Conservation (phyloP, 2,797 vertebrate genomes). For the Dallia pectoralis region DNA sequence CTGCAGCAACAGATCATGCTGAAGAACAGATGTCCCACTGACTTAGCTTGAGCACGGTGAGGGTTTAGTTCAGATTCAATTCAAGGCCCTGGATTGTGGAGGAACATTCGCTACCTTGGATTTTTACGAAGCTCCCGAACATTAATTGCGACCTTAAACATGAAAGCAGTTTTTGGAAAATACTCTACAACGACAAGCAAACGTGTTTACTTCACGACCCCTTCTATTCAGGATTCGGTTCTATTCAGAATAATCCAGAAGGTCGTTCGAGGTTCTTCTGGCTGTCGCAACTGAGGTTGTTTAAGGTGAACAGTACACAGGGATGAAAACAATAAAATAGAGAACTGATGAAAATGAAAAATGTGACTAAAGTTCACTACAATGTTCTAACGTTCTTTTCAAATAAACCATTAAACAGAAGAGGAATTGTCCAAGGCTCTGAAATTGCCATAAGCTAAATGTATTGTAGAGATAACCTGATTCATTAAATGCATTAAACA, state of each 20-base stretch:
- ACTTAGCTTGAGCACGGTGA: background rate
- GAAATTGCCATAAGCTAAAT: background rate
- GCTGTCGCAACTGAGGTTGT: background rate
- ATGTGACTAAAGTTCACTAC: background rate
- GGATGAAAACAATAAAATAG: background rate
- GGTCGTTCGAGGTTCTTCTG: background rate
- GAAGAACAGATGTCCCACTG: background rate
- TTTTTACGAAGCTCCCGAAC: background rate
- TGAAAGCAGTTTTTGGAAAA: background rate
- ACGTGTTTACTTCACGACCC: background rate
- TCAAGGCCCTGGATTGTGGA: background rate
- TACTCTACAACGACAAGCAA: background rate
- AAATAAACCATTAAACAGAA: background rate
- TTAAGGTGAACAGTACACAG: background rate
- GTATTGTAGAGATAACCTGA: background rate
- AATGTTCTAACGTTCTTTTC: background rate
- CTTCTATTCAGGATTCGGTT: background rate
- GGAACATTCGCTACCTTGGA: background rate
- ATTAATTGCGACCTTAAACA: background rate
- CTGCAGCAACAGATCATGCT: background rate
- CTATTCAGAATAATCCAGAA: background rate
- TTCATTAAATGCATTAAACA: no score
- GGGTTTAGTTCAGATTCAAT: background rate
- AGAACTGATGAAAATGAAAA: background rate
- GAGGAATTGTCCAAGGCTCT: background rate